A percentile compares a stretch with the other conserved stretches of the same genome.
phyloP scores from a whole-genome alignment of 2,113 vertebrate genomes.

The Thunnus maccoyii region DNA sequence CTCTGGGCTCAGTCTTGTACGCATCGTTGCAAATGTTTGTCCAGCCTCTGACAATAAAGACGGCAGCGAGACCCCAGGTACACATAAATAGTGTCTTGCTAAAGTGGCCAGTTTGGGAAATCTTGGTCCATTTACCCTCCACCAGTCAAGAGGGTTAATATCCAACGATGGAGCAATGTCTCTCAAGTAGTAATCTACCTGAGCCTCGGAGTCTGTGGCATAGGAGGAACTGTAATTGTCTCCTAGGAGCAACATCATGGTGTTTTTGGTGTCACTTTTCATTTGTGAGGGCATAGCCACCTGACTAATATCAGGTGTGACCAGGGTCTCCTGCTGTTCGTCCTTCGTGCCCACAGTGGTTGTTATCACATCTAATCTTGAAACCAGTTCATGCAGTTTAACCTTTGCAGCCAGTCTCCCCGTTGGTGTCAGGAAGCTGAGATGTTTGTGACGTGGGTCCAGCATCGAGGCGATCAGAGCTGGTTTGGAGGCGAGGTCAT shows the following conservation, averaged over 20 bases:
- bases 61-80: conserved; percentile 67
- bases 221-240: conserved; percentile 76
- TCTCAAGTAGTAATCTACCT: conserved; percentile 77
- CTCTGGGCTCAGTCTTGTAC: conserved; percentile 69
- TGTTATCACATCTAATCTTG: conserved; percentile 54
- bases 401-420: conserved; percentile 72
- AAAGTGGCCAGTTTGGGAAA: conserved; percentile 75
- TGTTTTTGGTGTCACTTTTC: conserved; percentile 69
- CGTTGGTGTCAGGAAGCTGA: conserved; percentile 71
- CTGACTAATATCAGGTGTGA: conserved; percentile 63
- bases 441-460: conserved; percentile 79
- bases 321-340: conserved; percentile 63
- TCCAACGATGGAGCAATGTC: conserved; percentile 75
- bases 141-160: conserved; percentile 78
- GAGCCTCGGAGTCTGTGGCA: conserved; percentile 73
- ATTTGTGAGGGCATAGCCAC: conserved; percentile 44
- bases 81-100: conserved; percentile 69
- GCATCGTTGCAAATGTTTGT: conserved; percentile 69
- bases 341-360: conserved; percentile 50
- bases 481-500: conserved; percentile 68
- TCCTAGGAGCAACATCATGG: conserved; percentile 74
- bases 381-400: conserved; percentile 74
- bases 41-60: conserved; percentile 66
- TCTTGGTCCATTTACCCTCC: conserved; percentile 69
- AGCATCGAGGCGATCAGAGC: conserved; percentile 74